Evolutionary conservation across 2,888 invertebrate genomes (phyloP), one percentile per base, ranked within the genome.

Genomic region (Parnassius mnemosyne): DNA sequence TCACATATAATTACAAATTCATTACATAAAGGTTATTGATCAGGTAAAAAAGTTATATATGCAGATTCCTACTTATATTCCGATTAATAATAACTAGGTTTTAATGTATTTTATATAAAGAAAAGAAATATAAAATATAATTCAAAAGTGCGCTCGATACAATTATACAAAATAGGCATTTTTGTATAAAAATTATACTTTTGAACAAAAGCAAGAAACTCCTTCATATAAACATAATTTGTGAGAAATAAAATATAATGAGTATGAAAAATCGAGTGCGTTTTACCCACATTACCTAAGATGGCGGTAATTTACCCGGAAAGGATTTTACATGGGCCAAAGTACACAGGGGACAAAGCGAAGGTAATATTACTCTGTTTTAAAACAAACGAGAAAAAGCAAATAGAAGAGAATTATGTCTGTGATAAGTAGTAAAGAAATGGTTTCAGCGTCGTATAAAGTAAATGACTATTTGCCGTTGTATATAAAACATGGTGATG

Each of bases 351-450:
- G 74, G 80, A 85, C 84, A 81, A 82, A 81, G 77, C 77, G 78
- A 73, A 79, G 75, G 80, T 79, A 83, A 84, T 86, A 85, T 20
- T 85, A 85, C 80, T 77, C 75, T 71, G 75, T 80, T 83, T 77
- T 76, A 77, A 73, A 73, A 72, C 70, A 7, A 78, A 80, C 76
- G 76, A 34, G 46, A 77, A 79, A 80, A 73, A 78, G 16, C 81
- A 81, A 82, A 81, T 78, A 79, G 68, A 71, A 71, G 34, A 52
- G 25, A 47, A 43, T 57, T 13, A 53, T 53, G 47, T 10, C 16
- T 13, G 42, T 54, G 46, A 47, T 49, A 50, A 57, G 20, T 54
- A 42, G 42, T 49, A 50, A 57, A 57, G 51, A 41, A 57, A 57
- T 57, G 42, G 16, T 57, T 50, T 57, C 49, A 49, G 13, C 49